Evolutionary conservation across 1,140 invertebrate species (phyloP), one percentile per base, ranked within the genome.

Genomic region (Bombyx mandarina): DNA sequence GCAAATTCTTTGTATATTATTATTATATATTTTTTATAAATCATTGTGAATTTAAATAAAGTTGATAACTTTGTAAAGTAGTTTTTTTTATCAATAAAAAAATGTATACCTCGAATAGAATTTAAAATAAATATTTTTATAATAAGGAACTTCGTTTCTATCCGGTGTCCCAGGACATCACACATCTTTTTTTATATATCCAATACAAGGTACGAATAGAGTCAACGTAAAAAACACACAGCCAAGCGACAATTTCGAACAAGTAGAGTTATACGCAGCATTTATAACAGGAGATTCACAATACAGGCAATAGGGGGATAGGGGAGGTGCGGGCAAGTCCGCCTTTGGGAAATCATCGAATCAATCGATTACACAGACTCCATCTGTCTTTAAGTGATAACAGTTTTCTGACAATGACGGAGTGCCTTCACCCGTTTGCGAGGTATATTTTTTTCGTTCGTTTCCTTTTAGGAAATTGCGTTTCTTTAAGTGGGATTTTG

Each of bases 311-410:
- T 61, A 12, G 56, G 18, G n/a, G 47, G 35, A 61, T 57, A 12
- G 56, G 12, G 7, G 42, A 52, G 54, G 10, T 35, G 22, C 43
- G 47, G 45, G 26, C 45, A 46, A 45, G 61, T 54, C 50, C 56
- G 44, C 53, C 53, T 22, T 45, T 56, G 57, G 57, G 57, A 58
- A 62, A 59, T 59, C 57, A 62, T 35, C 45, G 48, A 35, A 54
- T 58, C 54, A 54, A 53, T 58, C 57, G 49, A 62, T 58, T 43
- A 54, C 18, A 7, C 45, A 48, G 53, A 52, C 53, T 54, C 57
- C 54, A 62, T 62, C 57, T 58, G 54, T 62, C 57, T 62, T 56
- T 62, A 57, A 55, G 49, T 62, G 61, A 62, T 62, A 58, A 53
- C 46, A 58, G 35, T 56, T 35, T 35, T 9, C 45, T 45, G 54